phyloP scores from a whole-genome alignment of 2,113 vertebrate species.

The Anas platyrhynchos region DNA sequence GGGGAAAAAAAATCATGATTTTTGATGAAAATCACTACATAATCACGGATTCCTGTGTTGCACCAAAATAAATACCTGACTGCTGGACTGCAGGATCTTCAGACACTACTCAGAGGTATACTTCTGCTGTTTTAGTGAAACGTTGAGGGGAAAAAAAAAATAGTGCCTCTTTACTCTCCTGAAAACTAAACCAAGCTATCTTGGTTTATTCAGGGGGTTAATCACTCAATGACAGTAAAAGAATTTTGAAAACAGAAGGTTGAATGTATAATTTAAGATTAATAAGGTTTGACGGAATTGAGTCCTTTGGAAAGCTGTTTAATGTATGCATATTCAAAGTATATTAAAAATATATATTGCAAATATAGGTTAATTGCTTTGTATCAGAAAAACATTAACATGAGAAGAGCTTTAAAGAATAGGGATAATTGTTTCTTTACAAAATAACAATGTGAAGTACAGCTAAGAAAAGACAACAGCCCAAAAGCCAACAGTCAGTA shows the following conservation, averaged over 20 bases:
- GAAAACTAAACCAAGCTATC: background rate
- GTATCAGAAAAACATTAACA: background rate
- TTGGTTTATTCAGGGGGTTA: background rate
- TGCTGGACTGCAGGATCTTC: background rate
- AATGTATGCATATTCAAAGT: background rate
- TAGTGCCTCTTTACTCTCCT: background rate
- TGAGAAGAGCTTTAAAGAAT: background rate
- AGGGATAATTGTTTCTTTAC: background rate
- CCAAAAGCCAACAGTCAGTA: background rate
- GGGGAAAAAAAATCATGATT: background rate
- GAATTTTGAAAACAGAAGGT: background rate
- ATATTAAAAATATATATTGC: background rate
- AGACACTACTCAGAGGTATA: rapidly evolving
- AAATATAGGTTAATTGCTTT: background rate
- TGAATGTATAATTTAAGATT: background rate
- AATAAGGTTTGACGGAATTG: background rate
- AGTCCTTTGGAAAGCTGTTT: background rate
- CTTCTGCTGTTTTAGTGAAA: background rate
- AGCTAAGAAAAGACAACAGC: background rate
- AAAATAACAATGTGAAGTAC: background rate
- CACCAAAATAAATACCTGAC: background rate
- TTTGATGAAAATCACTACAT: background rate
- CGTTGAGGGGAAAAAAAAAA: background rate
- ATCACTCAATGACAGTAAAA: background rate
- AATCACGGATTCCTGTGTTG: background rate